phyloP scores from a whole-genome alignment of 2,113 vertebrate species.

The Butastur rufipennis region DNA sequence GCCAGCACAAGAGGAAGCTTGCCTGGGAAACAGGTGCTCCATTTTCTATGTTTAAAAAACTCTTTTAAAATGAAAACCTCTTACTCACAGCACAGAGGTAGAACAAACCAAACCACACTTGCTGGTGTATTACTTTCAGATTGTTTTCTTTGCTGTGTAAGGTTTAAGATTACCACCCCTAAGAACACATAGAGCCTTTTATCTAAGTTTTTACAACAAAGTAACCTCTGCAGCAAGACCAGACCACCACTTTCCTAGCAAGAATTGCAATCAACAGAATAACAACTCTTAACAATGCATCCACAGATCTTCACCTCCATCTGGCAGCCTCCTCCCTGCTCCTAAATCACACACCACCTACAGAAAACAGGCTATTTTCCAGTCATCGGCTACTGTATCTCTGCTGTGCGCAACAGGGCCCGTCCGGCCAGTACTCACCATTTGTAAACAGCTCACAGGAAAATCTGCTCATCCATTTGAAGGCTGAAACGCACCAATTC shows the following conservation, averaged over 20 bases:
- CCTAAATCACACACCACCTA: not conserved
- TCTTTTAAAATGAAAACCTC: not conserved
- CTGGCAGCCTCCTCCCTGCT: not conserved
- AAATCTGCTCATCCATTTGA: fast-evolving
- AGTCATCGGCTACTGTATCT: not conserved
- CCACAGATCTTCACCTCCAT: not conserved
- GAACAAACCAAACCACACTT: not conserved
- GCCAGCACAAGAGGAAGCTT: not conserved
- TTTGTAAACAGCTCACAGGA: not conserved
- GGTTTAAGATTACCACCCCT: not conserved
- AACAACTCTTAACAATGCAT: not conserved
- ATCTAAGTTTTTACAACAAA: not conserved
- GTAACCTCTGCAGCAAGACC: too few species aligned
- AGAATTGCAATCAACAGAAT: fast-evolving
- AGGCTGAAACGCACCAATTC: not conserved
- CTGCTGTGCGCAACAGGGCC: fast-evolving
- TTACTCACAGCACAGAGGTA: not conserved
- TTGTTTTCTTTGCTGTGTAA: not conserved
- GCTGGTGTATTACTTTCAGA: too few species aligned
- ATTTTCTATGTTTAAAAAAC: not conserved
- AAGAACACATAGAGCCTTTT: not conserved
- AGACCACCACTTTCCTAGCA: not conserved
- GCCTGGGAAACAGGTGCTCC: not conserved
- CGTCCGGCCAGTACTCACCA: not conserved
- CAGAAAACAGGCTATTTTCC: not conserved